Conservation (phyloP, 2,113 vertebrate species). For the Triplophysa dalaica region DNA sequence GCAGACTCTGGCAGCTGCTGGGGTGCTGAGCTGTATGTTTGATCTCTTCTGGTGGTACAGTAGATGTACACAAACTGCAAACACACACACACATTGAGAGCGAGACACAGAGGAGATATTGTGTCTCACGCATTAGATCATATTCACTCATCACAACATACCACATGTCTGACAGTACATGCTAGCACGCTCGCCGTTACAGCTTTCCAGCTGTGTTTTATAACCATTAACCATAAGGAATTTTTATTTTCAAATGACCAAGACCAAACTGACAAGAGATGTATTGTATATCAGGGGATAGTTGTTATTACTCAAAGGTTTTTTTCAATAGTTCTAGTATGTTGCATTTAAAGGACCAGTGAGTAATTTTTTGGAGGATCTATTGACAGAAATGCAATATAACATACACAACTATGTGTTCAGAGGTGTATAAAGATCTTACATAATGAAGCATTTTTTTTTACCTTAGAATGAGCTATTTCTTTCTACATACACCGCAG, state of each 20-base stretch:
- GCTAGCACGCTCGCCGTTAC: not conserved
- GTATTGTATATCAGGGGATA: not conserved
- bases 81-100: not conserved
- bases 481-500: too few species aligned
- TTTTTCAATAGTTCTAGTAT: too few species aligned
- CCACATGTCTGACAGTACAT: slow-evolving; percentile 5
- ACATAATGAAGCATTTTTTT: too few species aligned
- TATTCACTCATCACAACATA: slow-evolving; percentile 14
- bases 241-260: not conserved
- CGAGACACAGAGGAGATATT: slow-evolving; percentile 14
- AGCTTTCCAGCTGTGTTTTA: not conserved
- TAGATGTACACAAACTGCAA: slow-evolving; percentile 34
- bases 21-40: slow-evolving; percentile 30
- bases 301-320: too few species aligned
- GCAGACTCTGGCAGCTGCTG: slow-evolving; percentile 32
- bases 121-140: slow-evolving; percentile 17
- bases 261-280: too few species aligned
- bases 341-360: too few species aligned
- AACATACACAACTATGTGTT: too few species aligned
- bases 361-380: too few species aligned
- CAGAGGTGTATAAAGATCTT: too few species aligned
- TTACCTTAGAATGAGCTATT: too few species aligned
- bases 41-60: slow-evolving; percentile 33
- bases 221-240: not conserved
- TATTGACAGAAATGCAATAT: too few species aligned